Base-by-base conservation (phyloP, 1,140 invertebrate species). In the Ooceraea biroi region DNA sequence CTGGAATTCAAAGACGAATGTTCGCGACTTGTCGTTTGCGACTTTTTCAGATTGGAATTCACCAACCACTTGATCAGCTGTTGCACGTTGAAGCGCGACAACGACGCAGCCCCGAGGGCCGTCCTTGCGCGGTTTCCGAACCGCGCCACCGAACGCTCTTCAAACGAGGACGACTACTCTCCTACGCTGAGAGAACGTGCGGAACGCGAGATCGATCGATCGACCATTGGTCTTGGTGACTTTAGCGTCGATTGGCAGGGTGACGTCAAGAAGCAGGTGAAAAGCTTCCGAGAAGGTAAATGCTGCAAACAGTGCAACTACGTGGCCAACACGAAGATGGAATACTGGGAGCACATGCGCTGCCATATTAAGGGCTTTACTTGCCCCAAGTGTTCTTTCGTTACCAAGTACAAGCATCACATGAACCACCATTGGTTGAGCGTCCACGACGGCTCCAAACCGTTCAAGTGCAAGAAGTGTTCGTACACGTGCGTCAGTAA, bases 381-480 rank as follows among this genome's bases (percentile, higher is more conserved):
- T 44, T 99, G 99, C 90, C 96, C 97, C 0, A 96, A 97, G 88
- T 99, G 99, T 92, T 97, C 98, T 0, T 99, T 99, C 92, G 98
- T 99, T 0, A 99, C 99, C 0, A 99, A 99, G 92, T 99, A 98
- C 94, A 99, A 99, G 90, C 99, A 99, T 92, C 99, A 99, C 90
- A 93, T 99, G 14, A 99, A 99, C 90, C 99, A 99, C 91, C 99
- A 99, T 93, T 57, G 50, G 76, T 95, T 99, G 88, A 95, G 98
- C 8, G 99, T 99, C 92, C 99, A 99, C 93, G 96, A 97, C 88
- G 98, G 98, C 8, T 97, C 97, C 0, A 99, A 99, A 91, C 99
- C 99, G 0, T 99, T 98, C 95, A 98, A 99, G 91, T 99, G 99
- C 93, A 95, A 96, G 66, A 97, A 99, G 89, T 99, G 98, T 93